Evolutionary conservation across 2,113 vertebrate genomes (phyloP), one percentile per base, ranked within the genome.

Genomic region (Labeo catla): DNA sequence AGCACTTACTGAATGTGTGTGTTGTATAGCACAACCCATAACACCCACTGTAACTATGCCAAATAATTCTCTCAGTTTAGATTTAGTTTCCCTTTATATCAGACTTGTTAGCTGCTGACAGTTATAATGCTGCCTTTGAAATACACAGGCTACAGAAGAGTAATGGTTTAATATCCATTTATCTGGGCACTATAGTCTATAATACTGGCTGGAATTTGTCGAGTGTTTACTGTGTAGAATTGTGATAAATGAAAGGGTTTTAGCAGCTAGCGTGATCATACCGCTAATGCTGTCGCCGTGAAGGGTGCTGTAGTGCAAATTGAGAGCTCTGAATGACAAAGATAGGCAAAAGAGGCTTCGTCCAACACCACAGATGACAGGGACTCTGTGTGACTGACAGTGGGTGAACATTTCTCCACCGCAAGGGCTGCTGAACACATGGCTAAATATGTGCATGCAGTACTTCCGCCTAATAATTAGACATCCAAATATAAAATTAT

Each of bases 321-420:
- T 65, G 79, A 81, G 79, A 28, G 59, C 61, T 81, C 79, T 34
- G 61, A 49, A 81, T 81, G 79, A 81, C 59, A 81, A 81, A 81
- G 61, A 66, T 66, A 66, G 45, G 57, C 34, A 61, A 57, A 81
- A 15, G 39, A 61, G 36, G 12, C 79, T 81, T 65, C 8, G n/a
- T 49, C 79, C 79, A 81, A 81, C 79, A 81, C 1, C 79, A 81
- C 79, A 81, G 79, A 81, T 81, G 59, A 81, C 78, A 65, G 78
- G 78, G 76, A 77, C 76, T 77, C 76, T 34, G 76, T 77, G 76
- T 77, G 78, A 81, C 78, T 81, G 79, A 66, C 59, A 81, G 79
- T 49, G 79, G 59, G 59, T 81, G 79, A 66, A 23, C 13, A 59
- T 81, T 81, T 81, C 57, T 81, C 39, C 78, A 81, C 57, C n/a